Base-by-base conservation (phyloP, 2,113 vertebrate genomes). In the Tragelaphus strepsiceros region DNA sequence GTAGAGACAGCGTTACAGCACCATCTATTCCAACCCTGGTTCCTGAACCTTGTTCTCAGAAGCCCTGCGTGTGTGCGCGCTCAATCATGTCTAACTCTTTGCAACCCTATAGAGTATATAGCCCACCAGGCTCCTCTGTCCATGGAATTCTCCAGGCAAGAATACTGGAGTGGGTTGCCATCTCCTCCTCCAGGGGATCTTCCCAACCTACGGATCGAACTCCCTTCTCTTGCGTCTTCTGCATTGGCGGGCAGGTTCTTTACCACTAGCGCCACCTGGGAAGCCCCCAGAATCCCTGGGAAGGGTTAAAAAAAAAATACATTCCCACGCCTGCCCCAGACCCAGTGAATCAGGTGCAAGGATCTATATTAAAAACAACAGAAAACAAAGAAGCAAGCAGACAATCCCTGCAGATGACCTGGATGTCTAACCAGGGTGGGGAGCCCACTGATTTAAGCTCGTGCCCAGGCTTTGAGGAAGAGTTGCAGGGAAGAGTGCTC, bases 31-130 rank as follows among this genome's bases (percentile, higher is more conserved):
- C 49, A 81, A 51, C 7, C 10, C 58, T 84, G 14, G n/a, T 22
- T 74, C 77, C 54, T 87, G 84, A 86, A 59, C 16, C 53, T 82
- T 67, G 54, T 28, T 92, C 81, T 92, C 21, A 78, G 90, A 93
- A 90, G 49, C 26, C 49, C 64, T 49, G 32, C 0, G 22, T 43
- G 22, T 0, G 3, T 24, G 71, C 1, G 22, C 2, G 22, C 71
- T 43, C 22, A 26, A 22, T 77, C 0, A 1, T 26, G 39, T 26
- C 39, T 4, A 39, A 24, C 39, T 77, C 71, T 22, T 74, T 77
- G 71, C 21, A 43, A 26, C 30, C 22, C 12, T 43, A 43, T 7
- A 43, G 6, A 43, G 39, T 77, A 7, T 43, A 43, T 1, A 43
- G 71, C 39, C 71, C 39, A 26, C 39, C 0, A 9, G 39, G 71